These are phyloP conservation scores for Larimichthys crocea DNA, from an alignment of 2,113 vertebrate genomes.

Conservation along the genomic window DNA sequence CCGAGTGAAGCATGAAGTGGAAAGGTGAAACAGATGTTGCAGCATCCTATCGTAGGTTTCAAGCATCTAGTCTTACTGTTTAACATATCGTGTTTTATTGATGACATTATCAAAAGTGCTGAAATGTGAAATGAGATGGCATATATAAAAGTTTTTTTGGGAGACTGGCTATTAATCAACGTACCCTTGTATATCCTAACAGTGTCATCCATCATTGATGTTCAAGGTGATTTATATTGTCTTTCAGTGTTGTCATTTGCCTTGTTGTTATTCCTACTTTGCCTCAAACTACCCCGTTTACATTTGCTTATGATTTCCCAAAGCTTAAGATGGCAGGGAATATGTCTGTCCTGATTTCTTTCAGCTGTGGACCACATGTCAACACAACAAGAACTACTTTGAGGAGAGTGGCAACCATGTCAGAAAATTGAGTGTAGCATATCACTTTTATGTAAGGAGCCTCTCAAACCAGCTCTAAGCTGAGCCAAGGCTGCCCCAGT, in stretches of 20 bases:
- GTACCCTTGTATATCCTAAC: not conserved
- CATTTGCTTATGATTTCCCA: not conserved
- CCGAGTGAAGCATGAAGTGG: not conserved
- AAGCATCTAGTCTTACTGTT: not conserved
- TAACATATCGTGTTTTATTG: not conserved
- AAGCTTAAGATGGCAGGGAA: not conserved
- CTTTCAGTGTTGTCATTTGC: not conserved
- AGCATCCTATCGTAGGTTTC: not conserved
- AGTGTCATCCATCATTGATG: not conserved
- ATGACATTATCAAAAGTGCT: slow-evolving; percentile 8
- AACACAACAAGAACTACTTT: not conserved
- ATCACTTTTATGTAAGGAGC: too few species aligned
- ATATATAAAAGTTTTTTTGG: not conserved
- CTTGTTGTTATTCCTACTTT: not conserved
- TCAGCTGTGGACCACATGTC: not conserved
- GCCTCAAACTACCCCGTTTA: not conserved
- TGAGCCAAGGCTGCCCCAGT: not conserved
- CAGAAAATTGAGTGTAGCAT: too few species aligned
- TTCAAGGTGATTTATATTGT: not conserved
- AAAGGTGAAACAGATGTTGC: slow-evolving; percentile 16
- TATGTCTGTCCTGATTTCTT: not conserved
- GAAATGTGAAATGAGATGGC: not conserved
- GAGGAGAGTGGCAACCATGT: not conserved
- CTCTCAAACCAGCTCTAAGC: not conserved
- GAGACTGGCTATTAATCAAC: not conserved